Evolutionary conservation across 2,797 vertebrate species (phyloP).

Genomic region (Pachyuromys duprasi): DNA sequence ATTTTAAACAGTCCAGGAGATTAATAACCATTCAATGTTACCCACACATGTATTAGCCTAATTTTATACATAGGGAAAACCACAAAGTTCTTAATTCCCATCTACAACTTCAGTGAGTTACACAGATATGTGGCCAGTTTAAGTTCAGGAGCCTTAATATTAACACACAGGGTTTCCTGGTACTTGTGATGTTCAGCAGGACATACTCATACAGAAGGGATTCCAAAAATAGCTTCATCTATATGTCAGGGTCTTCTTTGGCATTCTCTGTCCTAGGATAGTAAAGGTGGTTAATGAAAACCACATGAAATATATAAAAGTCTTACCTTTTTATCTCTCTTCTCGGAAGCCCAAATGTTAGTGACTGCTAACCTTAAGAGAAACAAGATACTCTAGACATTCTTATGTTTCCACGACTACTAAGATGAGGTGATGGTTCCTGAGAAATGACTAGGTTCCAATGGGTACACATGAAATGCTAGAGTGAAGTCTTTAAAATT

Average conservation of each 20-base stretch:
- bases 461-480: not conserved
- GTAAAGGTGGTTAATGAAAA: not conserved
- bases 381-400: not conserved
- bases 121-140: not conserved
- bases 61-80: not conserved
- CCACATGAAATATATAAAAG: not conserved
- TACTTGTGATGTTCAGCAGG: not conserved
- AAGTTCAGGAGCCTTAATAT: too few relatives aligned
- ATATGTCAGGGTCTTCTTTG: not conserved
- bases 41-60: not conserved
- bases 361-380: too few relatives aligned
- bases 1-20: not conserved
- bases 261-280: not conserved
- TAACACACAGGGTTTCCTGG: not conserved
- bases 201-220: not conserved
- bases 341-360: not conserved
- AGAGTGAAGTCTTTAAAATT: not conserved
- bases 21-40: too few relatives aligned
- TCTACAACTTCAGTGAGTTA: not conserved
- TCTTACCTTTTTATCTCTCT: not conserved
- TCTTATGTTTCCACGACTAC: not conserved
- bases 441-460: not conserved
- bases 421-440: too few relatives aligned
- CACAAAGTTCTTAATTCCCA: not conserved
- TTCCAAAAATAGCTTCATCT: too few relatives aligned